Conservation (phyloP, 2,888 invertebrate genomes). For the Graphium colonna region DNA sequence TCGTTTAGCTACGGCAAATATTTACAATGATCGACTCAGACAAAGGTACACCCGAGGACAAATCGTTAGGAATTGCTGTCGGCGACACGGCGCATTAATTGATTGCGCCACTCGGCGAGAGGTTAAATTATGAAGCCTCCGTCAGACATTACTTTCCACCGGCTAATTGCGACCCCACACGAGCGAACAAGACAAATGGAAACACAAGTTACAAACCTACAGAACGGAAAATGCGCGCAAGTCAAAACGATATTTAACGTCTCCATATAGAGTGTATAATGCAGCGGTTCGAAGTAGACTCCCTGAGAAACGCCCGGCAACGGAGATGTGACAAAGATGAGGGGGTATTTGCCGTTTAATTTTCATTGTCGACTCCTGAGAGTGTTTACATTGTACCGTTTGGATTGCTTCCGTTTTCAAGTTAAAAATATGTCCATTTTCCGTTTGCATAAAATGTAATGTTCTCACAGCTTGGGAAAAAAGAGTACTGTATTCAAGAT, state of each 20-base stretch:
- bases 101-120: slow-evolving; percentile 25
- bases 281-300: slow-evolving; percentile 14
- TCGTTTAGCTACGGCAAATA: not conserved
- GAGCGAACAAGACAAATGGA: slow-evolving; percentile 54
- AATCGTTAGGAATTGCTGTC: slow-evolving; percentile 11
- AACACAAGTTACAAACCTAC: slow-evolving; percentile 27
- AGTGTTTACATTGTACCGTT: slow-evolving; percentile 29
- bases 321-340: slow-evolving; percentile 54
- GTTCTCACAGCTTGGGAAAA: too few species aligned
- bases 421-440: not conserved
- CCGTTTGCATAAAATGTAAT: too few species aligned
- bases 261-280: slow-evolving; percentile 32
- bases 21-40: slow-evolving; percentile 1
- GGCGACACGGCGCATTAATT: slow-evolving; percentile 21
- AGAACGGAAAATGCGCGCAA: not conserved
- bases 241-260: slow-evolving; percentile 4
- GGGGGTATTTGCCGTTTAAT: slow-evolving; percentile 57
- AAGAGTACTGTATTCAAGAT: too few species aligned
- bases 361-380: slow-evolving; percentile 57
- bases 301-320: slow-evolving; percentile 22
- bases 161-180: slow-evolving; percentile 63
- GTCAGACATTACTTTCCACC: slow-evolving; percentile 42
- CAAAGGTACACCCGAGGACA: not conserved
- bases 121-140: slow-evolving; percentile 36
- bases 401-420: not conserved